Evolutionary conservation across 2,113 vertebrate species (phyloP).

Genomic region (Pedionomus torquatus): DNA sequence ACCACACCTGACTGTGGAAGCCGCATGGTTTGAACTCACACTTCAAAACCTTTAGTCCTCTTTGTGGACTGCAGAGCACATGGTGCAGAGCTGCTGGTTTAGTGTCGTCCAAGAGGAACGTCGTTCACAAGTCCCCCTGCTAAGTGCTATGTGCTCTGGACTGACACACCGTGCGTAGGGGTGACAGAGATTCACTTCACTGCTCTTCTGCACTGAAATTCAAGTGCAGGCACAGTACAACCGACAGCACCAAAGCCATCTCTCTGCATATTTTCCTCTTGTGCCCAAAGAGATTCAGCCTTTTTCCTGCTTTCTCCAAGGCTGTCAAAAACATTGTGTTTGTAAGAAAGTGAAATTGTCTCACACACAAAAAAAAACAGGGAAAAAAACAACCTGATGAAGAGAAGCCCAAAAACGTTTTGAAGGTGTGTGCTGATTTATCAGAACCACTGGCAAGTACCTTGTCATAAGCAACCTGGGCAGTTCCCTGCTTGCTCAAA

Average conservation of each 20-base stretch:
- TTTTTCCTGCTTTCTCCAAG: not conserved
- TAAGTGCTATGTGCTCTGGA: not conserved
- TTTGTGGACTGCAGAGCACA: accelerated
- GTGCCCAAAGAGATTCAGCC: not conserved
- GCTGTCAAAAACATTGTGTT: not conserved
- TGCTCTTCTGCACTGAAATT: not conserved
- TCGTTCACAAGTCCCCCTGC: not conserved
- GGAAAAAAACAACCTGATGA: not conserved
- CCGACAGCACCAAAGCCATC: not conserved
- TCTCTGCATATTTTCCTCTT: not conserved
- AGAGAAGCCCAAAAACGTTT: not conserved
- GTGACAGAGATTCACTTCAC: not conserved
- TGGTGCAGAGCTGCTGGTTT: not conserved
- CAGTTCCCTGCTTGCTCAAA: not conserved
- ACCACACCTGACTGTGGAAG: not conserved
- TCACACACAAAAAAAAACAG: not conserved
- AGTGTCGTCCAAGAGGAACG: not conserved
- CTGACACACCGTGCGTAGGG: not conserved
- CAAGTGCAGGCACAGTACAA: not conserved
- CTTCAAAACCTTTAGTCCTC: not conserved
- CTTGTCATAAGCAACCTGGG: not conserved
- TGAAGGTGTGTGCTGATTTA: not conserved
- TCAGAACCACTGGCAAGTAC: not conserved
- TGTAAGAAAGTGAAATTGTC: not conserved
- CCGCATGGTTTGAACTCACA: not conserved